These are phyloP conservation scores for Paedocypris sp. DNA, from an alignment of 2,113 vertebrate species.

Conservation along the genomic window DNA sequence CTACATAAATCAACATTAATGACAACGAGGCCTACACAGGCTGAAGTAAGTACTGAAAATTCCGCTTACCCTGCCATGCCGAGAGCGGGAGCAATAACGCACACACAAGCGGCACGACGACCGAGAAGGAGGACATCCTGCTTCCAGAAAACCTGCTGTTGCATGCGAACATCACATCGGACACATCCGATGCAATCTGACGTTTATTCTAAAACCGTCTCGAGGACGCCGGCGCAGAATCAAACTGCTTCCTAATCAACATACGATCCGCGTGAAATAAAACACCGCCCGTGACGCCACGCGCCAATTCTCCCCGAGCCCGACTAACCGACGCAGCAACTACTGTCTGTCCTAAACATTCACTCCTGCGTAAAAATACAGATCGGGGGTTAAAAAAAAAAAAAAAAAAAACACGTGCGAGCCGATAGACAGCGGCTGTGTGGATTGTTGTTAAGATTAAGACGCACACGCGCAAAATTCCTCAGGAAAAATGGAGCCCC, in stretches of 20 bases:
- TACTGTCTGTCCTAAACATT: too few relatives aligned
- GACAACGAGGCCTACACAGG: slow-evolving; percentile 26
- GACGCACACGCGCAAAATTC: not conserved
- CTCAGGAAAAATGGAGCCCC: not conserved
- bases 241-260: slow-evolving; percentile 27
- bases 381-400: too few relatives aligned
- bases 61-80: slow-evolving; percentile 55
- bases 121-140: slow-evolving; percentile 42
- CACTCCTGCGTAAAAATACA: too few relatives aligned
- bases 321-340: not conserved
- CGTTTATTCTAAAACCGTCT: not conserved
- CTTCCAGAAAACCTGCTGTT: slow-evolving; percentile 30
- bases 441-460: not conserved
- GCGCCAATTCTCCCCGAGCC: slow-evolving; percentile 1
- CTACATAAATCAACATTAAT: not conserved
- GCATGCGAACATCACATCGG: not conserved
- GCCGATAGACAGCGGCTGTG: too few relatives aligned
- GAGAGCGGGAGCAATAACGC: slow-evolving; percentile 51
- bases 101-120: slow-evolving; percentile 46
- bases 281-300: slow-evolving; percentile 48
- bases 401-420: too few relatives aligned
- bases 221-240: slow-evolving; percentile 5
- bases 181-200: not conserved
- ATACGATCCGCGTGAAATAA: slow-evolving; percentile 40
- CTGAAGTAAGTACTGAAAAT: slow-evolving; percentile 1